Evolutionary conservation across 64 coral and sea anemone species (phyloP).

Genomic region (Catalaphyllia jardinei): DNA sequence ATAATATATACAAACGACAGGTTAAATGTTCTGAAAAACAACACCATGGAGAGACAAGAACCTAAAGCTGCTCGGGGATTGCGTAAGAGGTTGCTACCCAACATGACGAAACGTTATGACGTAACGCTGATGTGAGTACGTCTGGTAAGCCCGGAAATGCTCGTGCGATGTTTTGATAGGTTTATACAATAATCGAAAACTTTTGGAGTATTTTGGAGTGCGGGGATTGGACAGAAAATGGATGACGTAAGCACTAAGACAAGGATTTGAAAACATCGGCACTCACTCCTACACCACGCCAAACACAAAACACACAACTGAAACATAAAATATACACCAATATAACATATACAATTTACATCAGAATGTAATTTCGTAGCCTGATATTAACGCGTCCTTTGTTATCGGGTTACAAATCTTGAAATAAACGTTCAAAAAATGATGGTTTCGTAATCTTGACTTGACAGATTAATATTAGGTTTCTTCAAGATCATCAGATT

Average conservation of each 20-base stretch:
- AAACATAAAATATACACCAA: neutral
- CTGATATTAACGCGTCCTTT: neutral
- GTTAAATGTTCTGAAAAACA: too few species aligned
- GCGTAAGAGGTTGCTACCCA: neutral
- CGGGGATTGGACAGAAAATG: neutral
- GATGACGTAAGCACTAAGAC: neutral
- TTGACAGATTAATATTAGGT: neutral
- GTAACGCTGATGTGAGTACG: too few species aligned
- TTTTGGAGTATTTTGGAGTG: neutral
- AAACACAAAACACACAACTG: neutral
- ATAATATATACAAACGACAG: too few species aligned
- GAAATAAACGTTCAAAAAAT: neutral
- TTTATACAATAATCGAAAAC: neutral
- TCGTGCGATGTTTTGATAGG: neutral
- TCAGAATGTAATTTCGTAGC: neutral
- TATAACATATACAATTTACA: neutral
- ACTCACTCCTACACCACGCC: too few species aligned
- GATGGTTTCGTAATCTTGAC: neutral
- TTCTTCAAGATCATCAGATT: conserved; percentile 51
- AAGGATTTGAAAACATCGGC: neutral
- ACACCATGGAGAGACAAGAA: neutral
- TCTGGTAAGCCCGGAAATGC: neutral
- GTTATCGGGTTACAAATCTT: neutral
- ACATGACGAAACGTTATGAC: neutral
- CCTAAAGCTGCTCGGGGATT: neutral